Base-by-base conservation (phyloP, 2,888 invertebrate species). In the Heliconius ismenius region DNA sequence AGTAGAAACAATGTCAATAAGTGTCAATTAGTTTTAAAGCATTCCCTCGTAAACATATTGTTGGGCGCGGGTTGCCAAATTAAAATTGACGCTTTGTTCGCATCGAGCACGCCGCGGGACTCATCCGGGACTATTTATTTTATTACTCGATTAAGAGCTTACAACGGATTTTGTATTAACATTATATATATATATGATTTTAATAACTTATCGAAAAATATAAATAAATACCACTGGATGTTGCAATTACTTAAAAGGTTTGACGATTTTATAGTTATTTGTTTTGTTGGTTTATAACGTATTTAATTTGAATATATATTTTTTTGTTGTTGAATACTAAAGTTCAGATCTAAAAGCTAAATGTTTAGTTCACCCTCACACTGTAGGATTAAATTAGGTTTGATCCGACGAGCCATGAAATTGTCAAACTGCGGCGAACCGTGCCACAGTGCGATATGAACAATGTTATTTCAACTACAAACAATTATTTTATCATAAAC, bases 131-230 rank as follows among this genome's bases (percentile, higher is more conserved):
- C 86, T 87, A 89, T 91, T 88, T 87, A 88, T 90, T 90, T 89
- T 87, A 90, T 89, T 86, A 88, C 85, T 87, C 86, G 86, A 88
- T 88, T 88, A 88, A 86, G 83, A 82, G 86, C 86, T 88, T 86
- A 88, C 87, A 86, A 79, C 81, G 85, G 84, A 86, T 87, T 88
- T 87, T 84, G 84, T 83, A 80, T 80, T 77, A 75, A 77, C 82
- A 82, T 85, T 83, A 84, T 83, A 83, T 84, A 84, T 32, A 32
- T 36, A 36, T 39, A 39, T 85, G 82, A 82, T 83, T 83, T 84
- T 85, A 83, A 86, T 85, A 83, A 82, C 81, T 79, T 77, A 68
- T 73, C 49, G 58, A 73, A 72, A 78, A 80, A 78, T 63, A 78
- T 54, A 58, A 78, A 76, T 69, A 62, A 78, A 63, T 73, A 67